Evolutionary conservation across 2,888 invertebrate genomes (phyloP).

Genomic region (Cryptophagus acutangulus): DNA sequence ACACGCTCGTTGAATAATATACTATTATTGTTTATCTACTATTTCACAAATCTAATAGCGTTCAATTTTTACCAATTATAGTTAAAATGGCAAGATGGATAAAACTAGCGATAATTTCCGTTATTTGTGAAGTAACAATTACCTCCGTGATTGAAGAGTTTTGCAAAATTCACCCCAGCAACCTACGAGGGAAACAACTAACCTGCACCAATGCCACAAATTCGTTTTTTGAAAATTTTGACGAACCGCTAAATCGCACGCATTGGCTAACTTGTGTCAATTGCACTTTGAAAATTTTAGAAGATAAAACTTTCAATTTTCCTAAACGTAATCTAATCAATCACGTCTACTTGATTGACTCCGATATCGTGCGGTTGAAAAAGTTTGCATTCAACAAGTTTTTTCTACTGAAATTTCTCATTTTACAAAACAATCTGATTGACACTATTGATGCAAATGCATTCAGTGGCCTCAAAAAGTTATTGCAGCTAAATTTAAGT

Average conservation of each 20-base stretch:
- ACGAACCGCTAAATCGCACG: slow-evolving; percentile 35
- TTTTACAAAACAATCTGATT: slow-evolving; percentile 42
- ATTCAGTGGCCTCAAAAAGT: slow-evolving; percentile 41
- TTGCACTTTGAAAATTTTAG: slow-evolving; percentile 38
- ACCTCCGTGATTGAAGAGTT: slow-evolving; percentile 26
- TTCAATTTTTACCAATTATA: no score
- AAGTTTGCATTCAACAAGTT: slow-evolving; percentile 38
- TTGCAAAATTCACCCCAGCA: slow-evolving; percentile 32
- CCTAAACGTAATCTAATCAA: slow-evolving; percentile 38
- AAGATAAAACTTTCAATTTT: slow-evolving; percentile 39
- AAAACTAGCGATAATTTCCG: slow-evolving; percentile 25
- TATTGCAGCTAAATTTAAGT: slow-evolving; percentile 41
- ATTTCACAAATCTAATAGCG: no score
- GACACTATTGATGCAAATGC: slow-evolving; percentile 40
- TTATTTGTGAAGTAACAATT: slow-evolving; percentile 22
- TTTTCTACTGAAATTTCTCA: slow-evolving; percentile 40
- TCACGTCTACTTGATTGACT: slow-evolving; percentile 36
- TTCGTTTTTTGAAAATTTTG: slow-evolving; percentile 37
- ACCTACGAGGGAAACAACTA: slow-evolving; percentile 36
- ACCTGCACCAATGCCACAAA: slow-evolving; percentile 39
- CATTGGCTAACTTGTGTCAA: slow-evolving; percentile 42
- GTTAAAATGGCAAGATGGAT: slow-evolving; percentile 42
- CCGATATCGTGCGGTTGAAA: slow-evolving; percentile 33
- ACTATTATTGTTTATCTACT: no score
- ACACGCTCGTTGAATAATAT: no score